Conservation (phyloP, 2,113 vertebrate species). For the Scomber japonicus region DNA sequence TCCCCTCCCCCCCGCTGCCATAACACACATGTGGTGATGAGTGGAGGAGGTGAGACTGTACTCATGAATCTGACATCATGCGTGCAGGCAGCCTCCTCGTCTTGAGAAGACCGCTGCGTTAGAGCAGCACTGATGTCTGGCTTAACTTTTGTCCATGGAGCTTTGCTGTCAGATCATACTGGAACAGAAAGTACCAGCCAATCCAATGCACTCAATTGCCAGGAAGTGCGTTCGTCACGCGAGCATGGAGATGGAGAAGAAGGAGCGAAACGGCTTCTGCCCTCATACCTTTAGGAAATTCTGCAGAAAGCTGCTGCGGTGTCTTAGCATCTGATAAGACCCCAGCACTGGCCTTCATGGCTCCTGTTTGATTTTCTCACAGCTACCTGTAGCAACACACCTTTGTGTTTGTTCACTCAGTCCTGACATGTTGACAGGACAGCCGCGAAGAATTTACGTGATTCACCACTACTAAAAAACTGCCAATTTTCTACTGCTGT, state of each 20-base stretch:
- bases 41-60: not conserved
- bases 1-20: not conserved
- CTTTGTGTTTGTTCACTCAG: constrained; percentile 7
- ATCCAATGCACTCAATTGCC: not conserved
- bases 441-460: too few species aligned
- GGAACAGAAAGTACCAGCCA: not conserved
- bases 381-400: constrained; percentile 14
- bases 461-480: not conserved
- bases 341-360: not conserved
- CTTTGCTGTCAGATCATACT: not conserved
- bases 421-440: not conserved
- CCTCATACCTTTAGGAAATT: not conserved
- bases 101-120: too few species aligned
- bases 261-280: not conserved
- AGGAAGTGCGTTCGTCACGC: not conserved
- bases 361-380: constrained; percentile 8
- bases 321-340: too few species aligned
- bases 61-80: not conserved
- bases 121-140: not conserved
- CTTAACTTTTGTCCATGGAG: not conserved
- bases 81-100: too few species aligned
- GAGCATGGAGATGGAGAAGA: not conserved
- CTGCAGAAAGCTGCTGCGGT: too few species aligned
- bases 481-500: not conserved
- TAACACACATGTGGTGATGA: constrained; percentile 9